Conservation (phyloP, 2,888 invertebrate genomes). For the Stenodema calcarata region DNA sequence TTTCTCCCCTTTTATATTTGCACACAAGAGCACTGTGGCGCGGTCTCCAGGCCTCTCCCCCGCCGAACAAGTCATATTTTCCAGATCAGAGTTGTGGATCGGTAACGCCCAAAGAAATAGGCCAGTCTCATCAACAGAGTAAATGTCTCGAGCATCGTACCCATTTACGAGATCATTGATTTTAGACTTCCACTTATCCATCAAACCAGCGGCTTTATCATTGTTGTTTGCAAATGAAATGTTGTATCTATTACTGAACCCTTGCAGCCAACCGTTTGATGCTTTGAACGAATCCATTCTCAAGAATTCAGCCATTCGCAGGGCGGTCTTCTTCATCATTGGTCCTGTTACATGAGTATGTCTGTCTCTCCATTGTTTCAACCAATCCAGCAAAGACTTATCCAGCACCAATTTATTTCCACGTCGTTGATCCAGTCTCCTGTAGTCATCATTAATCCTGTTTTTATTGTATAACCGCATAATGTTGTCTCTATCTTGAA, state of each 20-base stretch:
- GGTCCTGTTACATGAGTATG: neutral
- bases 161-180: neutral
- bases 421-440: neutral
- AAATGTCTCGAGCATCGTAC: neutral
- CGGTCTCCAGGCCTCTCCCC: neutral
- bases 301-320: neutral
- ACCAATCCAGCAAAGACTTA: neutral
- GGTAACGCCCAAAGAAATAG: neutral
- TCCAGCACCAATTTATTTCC: neutral
- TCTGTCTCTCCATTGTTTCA: neutral
- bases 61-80: neutral
- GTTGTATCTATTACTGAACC: neutral
- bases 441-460: neutral
- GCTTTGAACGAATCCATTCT: neutral
- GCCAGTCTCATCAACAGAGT: neutral
- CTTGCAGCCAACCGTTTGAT: neutral
- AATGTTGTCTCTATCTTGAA: neutral
- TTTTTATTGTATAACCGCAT: neutral
- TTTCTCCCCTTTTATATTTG: neutral
- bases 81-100: neutral
- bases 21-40: neutral
- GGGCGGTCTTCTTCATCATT: neutral
- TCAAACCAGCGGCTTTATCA: neutral
- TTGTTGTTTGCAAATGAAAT: neutral
- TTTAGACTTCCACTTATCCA: neutral